phyloP scores from a whole-genome alignment of 2,113 vertebrate genomes.

The Pogonocichla stellata region DNA sequence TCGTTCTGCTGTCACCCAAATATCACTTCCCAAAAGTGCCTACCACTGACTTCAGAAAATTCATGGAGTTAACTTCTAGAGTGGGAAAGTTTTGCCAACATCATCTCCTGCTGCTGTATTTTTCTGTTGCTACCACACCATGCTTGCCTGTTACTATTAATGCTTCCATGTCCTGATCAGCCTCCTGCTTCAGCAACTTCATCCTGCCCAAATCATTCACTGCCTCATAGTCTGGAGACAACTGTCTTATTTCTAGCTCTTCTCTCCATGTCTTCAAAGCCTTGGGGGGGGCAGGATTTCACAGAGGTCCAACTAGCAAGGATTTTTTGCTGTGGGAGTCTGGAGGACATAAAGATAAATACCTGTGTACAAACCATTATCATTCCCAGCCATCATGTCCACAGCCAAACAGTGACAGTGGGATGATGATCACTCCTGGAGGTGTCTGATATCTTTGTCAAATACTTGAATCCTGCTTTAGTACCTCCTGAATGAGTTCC shows the following conservation, averaged over 20 bases:
- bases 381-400: neutral
- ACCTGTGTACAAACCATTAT: neutral
- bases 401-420: neutral
- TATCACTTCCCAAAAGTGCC: conserved; percentile 39
- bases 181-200: neutral
- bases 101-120: neutral
- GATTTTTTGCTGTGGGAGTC: neutral
- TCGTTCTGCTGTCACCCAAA: conserved; percentile 34
- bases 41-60: neutral
- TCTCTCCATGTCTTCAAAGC: neutral
- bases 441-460: neutral
- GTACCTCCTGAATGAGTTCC: neutral
- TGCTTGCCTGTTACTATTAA: fast-evolving
- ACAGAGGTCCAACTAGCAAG: neutral
- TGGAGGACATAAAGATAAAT: neutral
- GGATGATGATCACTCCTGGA: neutral
- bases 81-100: neutral
- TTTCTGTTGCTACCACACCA: neutral
- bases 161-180: neutral
- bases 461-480: neutral
- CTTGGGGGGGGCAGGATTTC: neutral
- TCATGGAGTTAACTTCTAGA: conserved; percentile 5
- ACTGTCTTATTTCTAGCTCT: neutral
- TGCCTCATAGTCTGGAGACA: neutral
- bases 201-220: neutral